These are phyloP conservation scores for Aegotheles bennettii DNA, from an alignment of 2,113 vertebrate species.

Conservation along the genomic window DNA sequence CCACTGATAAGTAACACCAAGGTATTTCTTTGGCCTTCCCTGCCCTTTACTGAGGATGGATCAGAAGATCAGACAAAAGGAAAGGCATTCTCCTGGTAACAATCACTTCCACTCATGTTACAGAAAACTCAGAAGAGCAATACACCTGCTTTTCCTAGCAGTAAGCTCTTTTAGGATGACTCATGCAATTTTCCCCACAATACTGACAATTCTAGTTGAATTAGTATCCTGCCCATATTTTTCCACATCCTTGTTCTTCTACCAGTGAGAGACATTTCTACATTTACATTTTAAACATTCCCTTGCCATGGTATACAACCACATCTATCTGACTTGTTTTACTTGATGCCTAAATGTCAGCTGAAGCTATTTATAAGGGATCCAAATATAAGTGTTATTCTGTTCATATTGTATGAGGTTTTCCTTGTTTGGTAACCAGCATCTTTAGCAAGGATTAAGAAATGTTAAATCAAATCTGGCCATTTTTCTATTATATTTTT, in stretches of 20 bases:
- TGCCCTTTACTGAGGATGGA: neutral
- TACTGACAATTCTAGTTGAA: neutral
- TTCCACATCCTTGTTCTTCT: neutral
- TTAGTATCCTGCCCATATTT: neutral
- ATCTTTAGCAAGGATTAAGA: neutral
- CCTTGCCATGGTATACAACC: neutral
- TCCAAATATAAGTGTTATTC: neutral
- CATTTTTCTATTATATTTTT: neutral
- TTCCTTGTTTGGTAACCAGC: neutral
- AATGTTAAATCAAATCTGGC: neutral
- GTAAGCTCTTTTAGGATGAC: neutral
- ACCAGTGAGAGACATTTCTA: neutral
- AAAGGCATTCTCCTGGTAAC: conserved; percentile 13
- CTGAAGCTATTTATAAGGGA: neutral
- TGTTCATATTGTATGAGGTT: neutral
- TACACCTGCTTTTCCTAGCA: neutral
- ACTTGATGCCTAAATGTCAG: neutral
- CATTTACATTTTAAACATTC: neutral
- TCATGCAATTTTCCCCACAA: neutral
- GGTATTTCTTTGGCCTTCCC: neutral
- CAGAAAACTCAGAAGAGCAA: neutral
- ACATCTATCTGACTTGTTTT: neutral
- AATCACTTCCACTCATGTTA: conserved; percentile 21
- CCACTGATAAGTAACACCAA: neutral
- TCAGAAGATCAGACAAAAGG: conserved; percentile 18